Base-by-base conservation (phyloP, 2,797 vertebrate species). In the Acestrorhynchus altus region DNA sequence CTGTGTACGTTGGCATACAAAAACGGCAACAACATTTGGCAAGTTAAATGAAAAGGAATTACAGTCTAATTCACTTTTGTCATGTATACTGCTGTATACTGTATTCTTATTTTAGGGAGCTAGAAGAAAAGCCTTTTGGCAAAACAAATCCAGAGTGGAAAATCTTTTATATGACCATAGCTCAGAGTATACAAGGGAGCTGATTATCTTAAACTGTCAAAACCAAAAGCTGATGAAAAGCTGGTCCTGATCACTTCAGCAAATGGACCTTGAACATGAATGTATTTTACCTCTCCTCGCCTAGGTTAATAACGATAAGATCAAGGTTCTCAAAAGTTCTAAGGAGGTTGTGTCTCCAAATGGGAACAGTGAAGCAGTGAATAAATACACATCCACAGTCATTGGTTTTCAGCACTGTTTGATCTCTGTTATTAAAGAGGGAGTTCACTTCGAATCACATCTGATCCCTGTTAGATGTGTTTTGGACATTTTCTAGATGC, bases 111-210 rank as follows among this genome's bases (percentile, higher is more conserved):
- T 16, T 46, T 31, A 46, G n/a, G 20, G 39, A 40, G 39, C 4
- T 8, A 8, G 4, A 67, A 10, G 60, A 40, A 46, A 40, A 22
- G 6, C 31, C 22, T 26, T 44, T 31, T 61, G 16, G 42, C 4
- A 57, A 78, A 65, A 65, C 60, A 60, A 52, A 9, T 59, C 54
- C 39, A 28, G 20, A 65, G 12, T 73, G 57, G 85, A 77, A 84
- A 84, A 79, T 71, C 66, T 39, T 31, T 77, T 79, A 88, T 85
- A 69, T 81, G 56, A 84, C 87, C 77, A 64, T 0, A 9, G 40
- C 73, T 78, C 78, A 76, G 61, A 81, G 74, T 70, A 56, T 4
- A 74, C 3, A 63, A 60, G 18, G 20, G 13, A 63, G 47, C 8
- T 69, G 57, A 67, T 22, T 4, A n/a, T 59, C 57, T 40, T 13